Evolutionary conservation across 2,888 invertebrate species (phyloP).

Genomic region (Embidobia sp.): DNA sequence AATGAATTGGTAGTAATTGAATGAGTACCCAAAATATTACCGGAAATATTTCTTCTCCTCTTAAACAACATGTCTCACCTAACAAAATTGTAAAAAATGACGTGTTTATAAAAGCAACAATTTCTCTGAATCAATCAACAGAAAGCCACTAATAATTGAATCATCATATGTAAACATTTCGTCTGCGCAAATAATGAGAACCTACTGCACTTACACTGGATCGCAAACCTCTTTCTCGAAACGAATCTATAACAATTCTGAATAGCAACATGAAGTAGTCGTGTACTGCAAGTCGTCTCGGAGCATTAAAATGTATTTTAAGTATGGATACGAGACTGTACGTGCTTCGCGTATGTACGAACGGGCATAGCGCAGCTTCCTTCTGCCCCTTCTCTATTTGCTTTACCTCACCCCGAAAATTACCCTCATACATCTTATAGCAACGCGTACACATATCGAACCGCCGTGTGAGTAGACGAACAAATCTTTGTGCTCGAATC

Average conservation of each 20-base stretch:
- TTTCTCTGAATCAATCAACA: no score
- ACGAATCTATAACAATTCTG: background rate
- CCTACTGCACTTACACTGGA: no score
- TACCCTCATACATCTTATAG: constrained; percentile 57
- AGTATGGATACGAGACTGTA: constrained; percentile 80
- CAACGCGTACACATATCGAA: constrained; percentile 20
- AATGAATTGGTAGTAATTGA: no score
- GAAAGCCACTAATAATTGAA: no score
- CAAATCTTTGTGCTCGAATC: constrained; percentile 37
- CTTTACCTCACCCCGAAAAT: constrained; percentile 53
- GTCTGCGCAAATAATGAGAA: no score
- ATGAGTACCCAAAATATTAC: no score
- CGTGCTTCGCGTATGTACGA: constrained; percentile 79
- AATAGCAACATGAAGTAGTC: background rate
- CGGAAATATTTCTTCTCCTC: no score
- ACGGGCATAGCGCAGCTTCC: constrained; percentile 70
- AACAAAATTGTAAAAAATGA: no score
- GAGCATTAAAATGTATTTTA: constrained; percentile 61
- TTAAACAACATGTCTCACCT: no score
- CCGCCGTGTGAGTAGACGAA: constrained; percentile 20
- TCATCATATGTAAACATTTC: no score
- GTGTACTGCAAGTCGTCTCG: background rate
- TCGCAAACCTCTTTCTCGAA: no score
- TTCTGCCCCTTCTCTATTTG: constrained; percentile 39
- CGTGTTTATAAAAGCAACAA: no score